These are phyloP conservation scores for Byasa hedistus DNA, from an alignment of 2,888 invertebrate species.

Conservation along the genomic window DNA sequence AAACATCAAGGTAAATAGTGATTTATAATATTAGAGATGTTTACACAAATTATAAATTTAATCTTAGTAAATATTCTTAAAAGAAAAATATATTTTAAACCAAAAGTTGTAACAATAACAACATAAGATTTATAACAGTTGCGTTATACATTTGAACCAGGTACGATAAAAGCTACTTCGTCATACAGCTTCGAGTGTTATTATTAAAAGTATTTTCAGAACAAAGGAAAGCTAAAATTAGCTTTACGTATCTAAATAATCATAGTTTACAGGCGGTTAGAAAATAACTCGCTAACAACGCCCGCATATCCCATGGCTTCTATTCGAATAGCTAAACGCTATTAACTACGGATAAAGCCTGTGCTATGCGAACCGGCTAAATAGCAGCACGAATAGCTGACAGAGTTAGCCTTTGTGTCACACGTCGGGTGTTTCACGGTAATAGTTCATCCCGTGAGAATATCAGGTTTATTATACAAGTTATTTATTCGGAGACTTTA, in stretches of 20 bases:
- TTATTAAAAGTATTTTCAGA: neutral
- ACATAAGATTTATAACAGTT: no score
- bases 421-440: constrained; percentile 23
- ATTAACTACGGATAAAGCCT: constrained; percentile 6
- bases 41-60: no score
- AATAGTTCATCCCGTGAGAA: neutral
- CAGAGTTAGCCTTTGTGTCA: constrained; percentile 24
- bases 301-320: neutral
- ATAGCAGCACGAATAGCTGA: constrained; percentile 14
- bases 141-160: no score
- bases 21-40: no score
- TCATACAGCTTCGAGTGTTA: neutral
- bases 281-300: constrained; percentile 3
- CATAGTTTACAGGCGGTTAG: neutral
- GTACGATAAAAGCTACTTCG: no score
- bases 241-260: neutral
- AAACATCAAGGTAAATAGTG: no score
- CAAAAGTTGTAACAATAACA: no score
- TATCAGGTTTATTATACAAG: constrained; percentile 8
- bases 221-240: neutral
- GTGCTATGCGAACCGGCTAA: constrained; percentile 7
- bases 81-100: no score
- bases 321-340: constrained; percentile 1
- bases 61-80: no score
- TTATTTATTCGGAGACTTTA: neutral